phyloP scores from a whole-genome alignment of 2,113 vertebrate genomes.

The Plotosus lineatus region DNA sequence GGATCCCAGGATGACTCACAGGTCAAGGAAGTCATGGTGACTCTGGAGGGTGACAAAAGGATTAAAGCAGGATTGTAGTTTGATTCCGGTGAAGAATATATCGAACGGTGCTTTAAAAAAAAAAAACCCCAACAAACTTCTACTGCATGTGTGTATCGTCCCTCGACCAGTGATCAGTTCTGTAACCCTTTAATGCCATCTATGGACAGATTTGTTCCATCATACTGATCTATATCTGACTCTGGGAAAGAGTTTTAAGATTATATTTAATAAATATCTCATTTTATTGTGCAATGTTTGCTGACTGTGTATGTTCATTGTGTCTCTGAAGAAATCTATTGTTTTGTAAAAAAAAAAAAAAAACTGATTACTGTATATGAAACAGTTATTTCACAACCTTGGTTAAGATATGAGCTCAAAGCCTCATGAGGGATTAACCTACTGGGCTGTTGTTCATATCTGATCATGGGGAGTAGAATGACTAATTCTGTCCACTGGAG shows the following conservation, averaged over 20 bases:
- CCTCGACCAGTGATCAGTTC: slow-evolving; percentile 56
- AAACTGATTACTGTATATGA: too few species aligned
- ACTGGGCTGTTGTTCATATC: too few species aligned
- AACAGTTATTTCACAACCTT: too few species aligned
- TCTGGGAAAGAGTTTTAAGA: slow-evolving; percentile 69
- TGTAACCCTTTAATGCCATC: slow-evolving; percentile 66
- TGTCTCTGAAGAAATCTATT: too few species aligned
- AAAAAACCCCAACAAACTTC: slow-evolving; percentile 38
- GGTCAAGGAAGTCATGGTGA: neutral
- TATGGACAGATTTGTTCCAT: slow-evolving; percentile 67
- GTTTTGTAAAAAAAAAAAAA: too few species aligned
- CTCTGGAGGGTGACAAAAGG: neutral
- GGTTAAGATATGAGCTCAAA: too few species aligned
- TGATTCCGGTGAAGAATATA: neutral
- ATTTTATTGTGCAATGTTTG: slow-evolving; percentile 64
- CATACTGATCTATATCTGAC: slow-evolving; percentile 66
- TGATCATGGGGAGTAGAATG: too few species aligned
- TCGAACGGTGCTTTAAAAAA: slow-evolving; percentile 41
- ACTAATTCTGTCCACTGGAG: too few species aligned
- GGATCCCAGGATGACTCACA: neutral
- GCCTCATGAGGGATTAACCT: too few species aligned
- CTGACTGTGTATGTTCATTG: slow-evolving; percentile 18
- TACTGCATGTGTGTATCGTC: slow-evolving; percentile 65
- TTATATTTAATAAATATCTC: slow-evolving; percentile 82
- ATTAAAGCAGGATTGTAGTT: neutral